Percentiles rank a stretch among this genome's conserved stretches.
Evolutionary conservation across 2,113 vertebrate species (phyloP).

Genomic region (Chloebia gouldiae): DNA sequence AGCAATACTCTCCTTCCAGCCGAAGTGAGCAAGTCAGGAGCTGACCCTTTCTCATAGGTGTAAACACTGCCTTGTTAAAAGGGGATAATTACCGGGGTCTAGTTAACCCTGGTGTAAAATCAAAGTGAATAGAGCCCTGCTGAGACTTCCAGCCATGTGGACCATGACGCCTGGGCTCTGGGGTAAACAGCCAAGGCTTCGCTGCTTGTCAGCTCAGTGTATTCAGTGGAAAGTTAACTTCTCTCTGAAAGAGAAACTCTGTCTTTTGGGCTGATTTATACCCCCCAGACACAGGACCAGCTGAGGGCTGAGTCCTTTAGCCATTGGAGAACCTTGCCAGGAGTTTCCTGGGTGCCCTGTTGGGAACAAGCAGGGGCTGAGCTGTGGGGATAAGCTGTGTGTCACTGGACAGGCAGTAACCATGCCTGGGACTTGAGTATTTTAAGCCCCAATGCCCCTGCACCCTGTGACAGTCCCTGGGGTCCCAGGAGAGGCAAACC

Average conservation of each 20-base stretch:
- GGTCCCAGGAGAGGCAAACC: background rate
- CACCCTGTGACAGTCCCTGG: rapidly evolving
- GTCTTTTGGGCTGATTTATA: background rate
- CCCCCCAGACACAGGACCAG: background rate
- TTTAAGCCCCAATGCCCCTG: rapidly evolving
- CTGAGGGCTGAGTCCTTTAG: background rate
- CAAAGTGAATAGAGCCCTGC: conserved; percentile 56
- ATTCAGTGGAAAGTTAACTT: conserved; percentile 29
- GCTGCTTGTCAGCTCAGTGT: conserved; percentile 27
- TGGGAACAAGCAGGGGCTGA: background rate
- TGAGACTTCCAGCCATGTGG: conserved; percentile 6
- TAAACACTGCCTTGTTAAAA: conserved; percentile 66
- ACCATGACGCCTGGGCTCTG: conserved; percentile 14
- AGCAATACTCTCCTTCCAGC: conserved; percentile 17
- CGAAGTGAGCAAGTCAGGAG: background rate
- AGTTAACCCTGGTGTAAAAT: conserved; percentile 60
- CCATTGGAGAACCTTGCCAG: background rate
- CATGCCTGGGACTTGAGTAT: background rate
- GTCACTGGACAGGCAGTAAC: background rate
- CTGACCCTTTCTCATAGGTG: conserved; percentile 45
- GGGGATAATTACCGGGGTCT: conserved; percentile 55
- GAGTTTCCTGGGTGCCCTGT: background rate
- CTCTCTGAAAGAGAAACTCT: background rate
- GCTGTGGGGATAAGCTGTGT: background rate
- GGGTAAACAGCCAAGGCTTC: conserved; percentile 36